phyloP scores from a whole-genome alignment of 2,888 invertebrate species.

The Eustalomyia histrio region DNA sequence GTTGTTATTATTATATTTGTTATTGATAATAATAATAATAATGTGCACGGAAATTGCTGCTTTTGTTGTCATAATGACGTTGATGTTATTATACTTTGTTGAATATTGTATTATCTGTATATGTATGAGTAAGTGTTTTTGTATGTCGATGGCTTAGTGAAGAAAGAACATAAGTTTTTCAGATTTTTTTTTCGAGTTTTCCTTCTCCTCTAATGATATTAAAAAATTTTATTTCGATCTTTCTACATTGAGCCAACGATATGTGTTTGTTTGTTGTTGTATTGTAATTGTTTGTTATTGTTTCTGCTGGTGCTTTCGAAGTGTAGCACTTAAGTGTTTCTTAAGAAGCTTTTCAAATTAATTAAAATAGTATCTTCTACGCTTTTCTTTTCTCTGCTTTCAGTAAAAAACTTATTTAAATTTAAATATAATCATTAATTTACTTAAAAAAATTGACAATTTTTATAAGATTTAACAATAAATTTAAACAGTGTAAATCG shows the following conservation, averaged over 20 bases:
- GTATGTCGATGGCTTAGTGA: too few species aligned
- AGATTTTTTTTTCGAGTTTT: too few species aligned
- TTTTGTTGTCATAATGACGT: constrained; percentile 55
- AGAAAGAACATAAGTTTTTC: too few species aligned
- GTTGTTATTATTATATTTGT: neutral
- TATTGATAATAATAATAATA: constrained; percentile 56
- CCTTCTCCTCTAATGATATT: too few species aligned
- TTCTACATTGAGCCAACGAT: too few species aligned
- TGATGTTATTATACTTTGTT: constrained; percentile 37
- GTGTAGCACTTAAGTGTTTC: constrained; percentile 37
- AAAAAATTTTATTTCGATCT: too few species aligned
- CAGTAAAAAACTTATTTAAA: neutral
- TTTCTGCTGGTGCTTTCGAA: constrained; percentile 10
- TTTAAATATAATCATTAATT: neutral
- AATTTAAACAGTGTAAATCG: too few species aligned
- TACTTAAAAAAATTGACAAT: too few species aligned
- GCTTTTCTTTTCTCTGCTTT: neutral
- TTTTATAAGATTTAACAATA: too few species aligned
- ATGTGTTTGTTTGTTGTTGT: neutral
- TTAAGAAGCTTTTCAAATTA: constrained; percentile 35
- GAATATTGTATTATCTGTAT: neutral
- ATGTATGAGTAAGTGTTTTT: neutral
- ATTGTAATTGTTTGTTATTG: neutral
- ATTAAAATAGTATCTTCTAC: neutral
- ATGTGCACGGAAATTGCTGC: constrained; percentile 61